phyloP scores from a whole-genome alignment of 2,113 vertebrate genomes.

The human (Homo sapiens) region GRCh38 chr7:130649001-130649500 shows the following conservation, averaged over 20 bases:
- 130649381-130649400: slow-evolving; percentile 21
- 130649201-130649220: not conserved
- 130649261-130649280: not conserved
- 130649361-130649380: not conserved
- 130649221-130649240: not conserved
- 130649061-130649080: not conserved
- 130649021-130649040: not conserved
- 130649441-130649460: not conserved
- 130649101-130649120: slow-evolving; percentile 42
- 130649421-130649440: not conserved
- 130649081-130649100: slow-evolving; percentile 14
- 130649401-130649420: slow-evolving; percentile 7
- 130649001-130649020: not conserved
- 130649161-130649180: not conserved
- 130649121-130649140: not conserved
- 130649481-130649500: not conserved
- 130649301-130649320: not conserved
- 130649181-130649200: not conserved
- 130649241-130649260: not conserved
- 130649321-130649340: slow-evolving; percentile 31
- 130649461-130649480: slow-evolving; percentile 31
- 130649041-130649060: not conserved
- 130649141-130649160: not conserved
- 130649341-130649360: not conserved
- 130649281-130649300: not conserved